Evolutionary conservation across 2,113 vertebrate species (phyloP).

Genomic region (Platanista minor): DNA sequence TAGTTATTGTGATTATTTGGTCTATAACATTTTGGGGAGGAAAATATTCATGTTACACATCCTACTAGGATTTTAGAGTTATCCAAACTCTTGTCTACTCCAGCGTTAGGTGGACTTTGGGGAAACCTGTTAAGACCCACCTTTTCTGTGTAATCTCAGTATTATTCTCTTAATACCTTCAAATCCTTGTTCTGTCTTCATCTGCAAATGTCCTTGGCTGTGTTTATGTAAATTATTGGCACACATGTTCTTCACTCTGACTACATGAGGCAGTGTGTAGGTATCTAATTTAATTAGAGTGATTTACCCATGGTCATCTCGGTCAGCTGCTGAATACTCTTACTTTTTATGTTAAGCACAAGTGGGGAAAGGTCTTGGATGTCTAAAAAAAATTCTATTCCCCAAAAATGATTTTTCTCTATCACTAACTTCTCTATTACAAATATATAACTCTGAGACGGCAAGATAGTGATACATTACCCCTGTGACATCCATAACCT

Average conservation of each 20-base stretch:
- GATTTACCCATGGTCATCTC: neutral
- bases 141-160: constrained; percentile 45
- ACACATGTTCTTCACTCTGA: neutral
- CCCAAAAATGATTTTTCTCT: neutral
- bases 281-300: constrained; percentile 4
- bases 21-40: neutral
- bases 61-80: neutral
- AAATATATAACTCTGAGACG: neutral
- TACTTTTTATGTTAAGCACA: neutral
- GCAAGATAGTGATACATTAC: constrained; percentile 81
- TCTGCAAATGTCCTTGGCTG: constrained; percentile 26
- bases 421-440: neutral
- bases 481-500: constrained; percentile 99
- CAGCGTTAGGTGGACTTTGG: neutral
- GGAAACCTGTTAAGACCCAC: constrained; percentile 38
- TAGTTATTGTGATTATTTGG: neutral
- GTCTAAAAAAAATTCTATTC: constrained; percentile 5
- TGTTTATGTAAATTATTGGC: constrained; percentile 36
- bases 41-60: constrained; percentile 15
- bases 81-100: neutral
- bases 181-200: constrained; percentile 53
- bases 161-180: constrained; percentile 59
- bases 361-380: neutral
- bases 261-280: neutral
- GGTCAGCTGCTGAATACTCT: neutral